phyloP scores from a whole-genome alignment of 2,797 vertebrate genomes.

The Cynopterus sphinx region DNA sequence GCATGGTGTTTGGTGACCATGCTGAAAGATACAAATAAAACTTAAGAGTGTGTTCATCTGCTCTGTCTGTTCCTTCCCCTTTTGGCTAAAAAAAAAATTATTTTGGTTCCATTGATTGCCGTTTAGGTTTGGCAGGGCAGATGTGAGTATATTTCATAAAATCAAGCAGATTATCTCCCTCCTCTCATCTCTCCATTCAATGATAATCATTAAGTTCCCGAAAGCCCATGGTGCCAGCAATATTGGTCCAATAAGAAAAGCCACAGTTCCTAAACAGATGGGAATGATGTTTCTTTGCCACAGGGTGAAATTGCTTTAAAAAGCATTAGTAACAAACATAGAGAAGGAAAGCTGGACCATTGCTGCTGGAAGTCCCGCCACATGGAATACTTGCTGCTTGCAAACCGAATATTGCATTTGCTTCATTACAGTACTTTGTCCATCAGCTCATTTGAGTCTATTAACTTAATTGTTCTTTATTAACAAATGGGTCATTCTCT shows the following conservation, averaged over 20 bases:
- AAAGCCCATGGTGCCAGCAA: conserved; percentile 61
- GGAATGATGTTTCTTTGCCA: conserved; percentile 77
- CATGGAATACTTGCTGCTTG: conserved; percentile 70
- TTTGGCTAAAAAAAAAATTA: neutral
- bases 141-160: conserved; percentile 64
- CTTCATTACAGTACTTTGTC: conserved; percentile 82
- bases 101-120: neutral
- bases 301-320: conserved; percentile 74
- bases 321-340: conserved; percentile 68
- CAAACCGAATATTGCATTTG: conserved; percentile 79
- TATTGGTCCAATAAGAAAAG: conserved; percentile 75
- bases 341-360: conserved; percentile 51
- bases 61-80: neutral
- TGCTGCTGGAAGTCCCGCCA: conserved; percentile 77
- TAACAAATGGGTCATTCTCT: conserved; percentile 85
- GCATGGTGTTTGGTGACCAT: neutral
- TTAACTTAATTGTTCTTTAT: conserved; percentile 87
- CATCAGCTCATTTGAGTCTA: conserved; percentile 83
- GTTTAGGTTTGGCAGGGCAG: conserved; percentile 42
- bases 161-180: conserved; percentile 52
- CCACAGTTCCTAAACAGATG: conserved; percentile 66
- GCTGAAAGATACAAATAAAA: neutral
- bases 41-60: neutral
- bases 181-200: conserved; percentile 48
- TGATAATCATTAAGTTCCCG: conserved; percentile 57